Percentiles rank a stretch among this genome's conserved stretches.
Evolutionary conservation across 2,113 vertebrate species (phyloP).

Genomic region (Lagenorhynchus albirostris): DNA sequence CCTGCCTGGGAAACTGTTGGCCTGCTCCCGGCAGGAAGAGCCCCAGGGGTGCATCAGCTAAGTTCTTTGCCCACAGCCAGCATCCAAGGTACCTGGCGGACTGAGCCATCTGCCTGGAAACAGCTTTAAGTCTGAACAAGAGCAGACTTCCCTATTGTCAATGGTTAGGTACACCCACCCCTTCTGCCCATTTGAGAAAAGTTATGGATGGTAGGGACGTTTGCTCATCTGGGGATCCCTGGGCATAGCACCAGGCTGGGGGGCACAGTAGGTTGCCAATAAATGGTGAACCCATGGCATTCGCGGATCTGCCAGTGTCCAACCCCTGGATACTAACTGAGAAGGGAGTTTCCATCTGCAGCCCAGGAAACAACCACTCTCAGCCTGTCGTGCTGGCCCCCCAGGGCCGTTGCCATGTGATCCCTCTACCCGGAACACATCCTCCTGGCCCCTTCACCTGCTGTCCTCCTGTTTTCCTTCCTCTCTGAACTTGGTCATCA

Average conservation of each 20-base stretch:
- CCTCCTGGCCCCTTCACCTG: too few species aligned
- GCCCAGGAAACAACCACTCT: not conserved
- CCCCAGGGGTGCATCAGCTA: too few species aligned
- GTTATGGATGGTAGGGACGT: not conserved
- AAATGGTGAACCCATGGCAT: too few species aligned
- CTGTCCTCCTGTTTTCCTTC: not conserved
- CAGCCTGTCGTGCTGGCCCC: not conserved
- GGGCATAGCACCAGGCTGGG: too few species aligned
- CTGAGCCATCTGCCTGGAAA: not conserved
- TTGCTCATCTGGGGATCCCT: not conserved
- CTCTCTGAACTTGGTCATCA: not conserved
- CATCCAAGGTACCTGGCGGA: fast-evolving
- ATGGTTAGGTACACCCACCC: not conserved
- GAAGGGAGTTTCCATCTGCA: not conserved
- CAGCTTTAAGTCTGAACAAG: not conserved
- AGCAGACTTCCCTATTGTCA: not conserved
- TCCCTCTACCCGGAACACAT: fast-evolving
- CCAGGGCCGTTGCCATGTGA: not conserved
- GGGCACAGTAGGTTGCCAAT: not conserved
- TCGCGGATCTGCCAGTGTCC: not conserved
- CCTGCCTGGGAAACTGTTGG: not conserved
- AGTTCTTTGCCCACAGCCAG: fast-evolving
- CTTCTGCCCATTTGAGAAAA: not conserved
- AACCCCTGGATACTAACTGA: not conserved
- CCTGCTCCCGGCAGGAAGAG: fast-evolving